Conservation (phyloP, 2,888 invertebrate species). For the Anagyrus pseudococci region DNA sequence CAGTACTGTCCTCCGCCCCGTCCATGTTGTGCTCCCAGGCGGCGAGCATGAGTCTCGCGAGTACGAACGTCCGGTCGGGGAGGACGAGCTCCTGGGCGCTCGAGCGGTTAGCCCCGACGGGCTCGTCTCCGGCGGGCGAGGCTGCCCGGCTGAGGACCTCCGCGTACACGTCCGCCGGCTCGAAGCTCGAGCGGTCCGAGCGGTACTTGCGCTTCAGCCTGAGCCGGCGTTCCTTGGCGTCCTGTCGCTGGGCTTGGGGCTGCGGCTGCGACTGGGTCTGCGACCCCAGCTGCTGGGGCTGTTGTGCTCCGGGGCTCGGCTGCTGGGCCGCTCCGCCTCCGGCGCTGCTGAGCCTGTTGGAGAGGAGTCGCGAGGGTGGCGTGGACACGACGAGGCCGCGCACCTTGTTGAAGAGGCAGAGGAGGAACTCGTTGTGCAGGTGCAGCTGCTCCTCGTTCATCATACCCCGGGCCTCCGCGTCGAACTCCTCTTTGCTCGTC, state of each 20-base stretch:
- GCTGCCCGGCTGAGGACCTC: slow-evolving; percentile 56
- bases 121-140: slow-evolving; percentile 59
- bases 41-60: slow-evolving; percentile 82
- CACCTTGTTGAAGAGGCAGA: slow-evolving; percentile 81
- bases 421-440: slow-evolving; percentile 83
- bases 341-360: not conserved
- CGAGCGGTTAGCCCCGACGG: slow-evolving; percentile 65
- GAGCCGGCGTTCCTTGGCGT: not conserved
- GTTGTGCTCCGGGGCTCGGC: no score
- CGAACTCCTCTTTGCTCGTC: slow-evolving; percentile 84
- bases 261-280: not conserved
- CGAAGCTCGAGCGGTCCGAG: slow-evolving; percentile 59
- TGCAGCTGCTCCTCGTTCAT: slow-evolving; percentile 77
- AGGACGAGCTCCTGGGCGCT: slow-evolving; percentile 78
- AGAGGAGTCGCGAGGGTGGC: slow-evolving; percentile 49
- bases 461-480: slow-evolving; percentile 77
- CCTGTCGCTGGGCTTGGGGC: not conserved
- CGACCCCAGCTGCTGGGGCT: not conserved
- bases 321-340: no score
- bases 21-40: slow-evolving; percentile 91
- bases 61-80: slow-evolving; percentile 83
- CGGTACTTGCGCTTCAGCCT: slow-evolving; percentile 61
- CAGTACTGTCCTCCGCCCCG: slow-evolving; percentile 83
- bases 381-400: slow-evolving; percentile 59
- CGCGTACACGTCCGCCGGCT: slow-evolving; percentile 60